Evolutionary conservation across 1,140 invertebrate species (phyloP).

Genomic region (Uloborus diversus): DNA sequence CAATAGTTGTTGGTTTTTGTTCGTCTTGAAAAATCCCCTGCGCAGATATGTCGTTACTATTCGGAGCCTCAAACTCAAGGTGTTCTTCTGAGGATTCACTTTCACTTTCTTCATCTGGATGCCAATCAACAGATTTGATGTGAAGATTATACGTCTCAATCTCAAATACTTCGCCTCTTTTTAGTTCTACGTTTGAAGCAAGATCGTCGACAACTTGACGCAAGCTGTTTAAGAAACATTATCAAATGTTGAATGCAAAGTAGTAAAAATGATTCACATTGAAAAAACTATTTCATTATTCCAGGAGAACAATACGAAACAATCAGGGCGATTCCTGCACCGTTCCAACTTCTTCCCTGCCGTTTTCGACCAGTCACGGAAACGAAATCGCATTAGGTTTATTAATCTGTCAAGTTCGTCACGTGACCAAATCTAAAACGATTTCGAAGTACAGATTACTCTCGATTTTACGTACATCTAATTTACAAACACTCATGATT

Average conservation of each 20-base stretch:
- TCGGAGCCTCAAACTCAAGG: conserved; percentile 4
- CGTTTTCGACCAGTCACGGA: too few relatives aligned
- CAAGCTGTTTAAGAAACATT: conserved; percentile 46
- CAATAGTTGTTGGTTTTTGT: not conserved
- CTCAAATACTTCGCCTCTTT: conserved; percentile 54
- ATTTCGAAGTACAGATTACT: too few relatives aligned
- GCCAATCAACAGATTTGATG: conserved; percentile 34
- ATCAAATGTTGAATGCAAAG: not conserved
- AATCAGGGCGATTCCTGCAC: too few relatives aligned
- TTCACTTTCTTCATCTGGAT: conserved; percentile 5
- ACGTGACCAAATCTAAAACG: too few relatives aligned
- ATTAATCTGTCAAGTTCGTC: too few relatives aligned
- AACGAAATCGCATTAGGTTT: too few relatives aligned
- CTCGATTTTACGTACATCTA: too few relatives aligned
- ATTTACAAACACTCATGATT: too few relatives aligned
- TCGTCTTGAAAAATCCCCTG: not conserved
- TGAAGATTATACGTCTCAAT: conserved; percentile 1
- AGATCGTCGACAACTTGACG: conserved; percentile 61
- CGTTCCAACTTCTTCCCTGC: too few relatives aligned
- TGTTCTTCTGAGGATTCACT: not conserved
- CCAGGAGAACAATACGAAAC: too few relatives aligned
- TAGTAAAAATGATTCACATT: too few relatives aligned
- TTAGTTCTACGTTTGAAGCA: conserved; percentile 58
- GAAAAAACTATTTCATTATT: too few relatives aligned
- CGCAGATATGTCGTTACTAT: not conserved